Evolutionary conservation across 2,113 vertebrate genomes (phyloP).

Genomic region (Maccullochella peelii): DNA sequence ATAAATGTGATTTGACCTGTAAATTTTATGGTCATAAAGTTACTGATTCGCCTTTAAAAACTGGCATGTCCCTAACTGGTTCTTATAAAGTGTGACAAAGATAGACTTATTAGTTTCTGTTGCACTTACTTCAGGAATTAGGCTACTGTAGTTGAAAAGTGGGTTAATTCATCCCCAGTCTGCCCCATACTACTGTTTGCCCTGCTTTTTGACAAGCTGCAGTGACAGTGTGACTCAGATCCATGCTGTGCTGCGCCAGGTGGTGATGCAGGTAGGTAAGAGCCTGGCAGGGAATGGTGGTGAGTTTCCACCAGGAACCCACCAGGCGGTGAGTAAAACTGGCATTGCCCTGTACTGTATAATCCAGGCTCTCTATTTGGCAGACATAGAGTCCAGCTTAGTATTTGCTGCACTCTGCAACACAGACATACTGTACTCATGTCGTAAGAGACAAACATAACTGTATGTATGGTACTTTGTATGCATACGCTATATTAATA

Average conservation of each 20-base stretch:
- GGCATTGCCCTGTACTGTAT: slow-evolving; percentile 11
- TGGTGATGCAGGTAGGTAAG: slow-evolving; percentile 31
- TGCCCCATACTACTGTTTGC: slow-evolving; percentile 3
- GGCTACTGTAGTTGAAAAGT: slow-evolving; percentile 53
- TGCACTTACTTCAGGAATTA: slow-evolving; percentile 35
- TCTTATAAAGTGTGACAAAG: slow-evolving; percentile 4
- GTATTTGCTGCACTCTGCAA: slow-evolving; percentile 5
- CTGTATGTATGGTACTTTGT: neutral
- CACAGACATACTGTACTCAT: neutral
- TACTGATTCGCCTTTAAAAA: neutral
- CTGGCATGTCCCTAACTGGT: neutral
- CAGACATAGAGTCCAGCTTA: neutral
- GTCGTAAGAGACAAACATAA: neutral
- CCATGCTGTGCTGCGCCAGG: slow-evolving; percentile 16
- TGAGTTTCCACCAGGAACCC: slow-evolving; percentile 33
- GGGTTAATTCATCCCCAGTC: slow-evolving; percentile 50
- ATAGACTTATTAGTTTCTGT: slow-evolving; percentile 34
- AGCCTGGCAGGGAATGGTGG: neutral
- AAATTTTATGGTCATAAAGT: slow-evolving; percentile 1
- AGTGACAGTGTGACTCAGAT: slow-evolving; percentile 11
- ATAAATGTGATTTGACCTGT: neutral
- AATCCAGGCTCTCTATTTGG: slow-evolving; percentile 40
- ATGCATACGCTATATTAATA: neutral
- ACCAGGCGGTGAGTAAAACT: slow-evolving; percentile 30
- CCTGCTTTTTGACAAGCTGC: slow-evolving; percentile 49